These are phyloP conservation scores for Dysdera silvatica DNA, from an alignment of 1,140 invertebrate genomes.

Conservation along the genomic window DNA sequence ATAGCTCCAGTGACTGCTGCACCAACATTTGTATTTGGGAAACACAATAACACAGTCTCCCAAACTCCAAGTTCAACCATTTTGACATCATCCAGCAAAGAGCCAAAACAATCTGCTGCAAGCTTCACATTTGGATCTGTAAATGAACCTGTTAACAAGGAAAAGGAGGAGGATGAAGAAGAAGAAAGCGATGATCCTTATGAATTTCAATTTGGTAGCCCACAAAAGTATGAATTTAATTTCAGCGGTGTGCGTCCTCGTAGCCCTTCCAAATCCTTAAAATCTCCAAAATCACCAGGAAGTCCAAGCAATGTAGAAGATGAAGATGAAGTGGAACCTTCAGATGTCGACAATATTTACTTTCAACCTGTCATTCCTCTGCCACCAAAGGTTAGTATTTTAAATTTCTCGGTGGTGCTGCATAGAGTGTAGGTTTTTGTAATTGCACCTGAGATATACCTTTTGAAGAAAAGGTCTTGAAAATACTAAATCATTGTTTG, in stretches of 20 bases:
- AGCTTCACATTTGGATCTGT: background rate
- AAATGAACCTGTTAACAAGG: background rate
- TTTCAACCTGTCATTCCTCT: conserved; percentile 66
- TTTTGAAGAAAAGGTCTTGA: too few species aligned
- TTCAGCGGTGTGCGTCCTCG: conserved; percentile 46
- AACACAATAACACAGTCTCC: background rate
- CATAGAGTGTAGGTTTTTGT: background rate
- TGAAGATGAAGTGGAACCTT: conserved; percentile 58
- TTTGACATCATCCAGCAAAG: conserved; percentile 20
- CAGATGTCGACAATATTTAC: conserved; percentile 49
- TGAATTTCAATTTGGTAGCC: conserved; percentile 49
- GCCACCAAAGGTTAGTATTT: conserved; percentile 62
- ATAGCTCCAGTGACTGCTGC: background rate
- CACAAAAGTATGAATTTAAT: conserved; percentile 55
- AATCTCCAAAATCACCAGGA: conserved; percentile 41
- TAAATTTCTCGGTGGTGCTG: conserved; percentile 6
- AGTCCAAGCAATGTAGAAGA: conserved; percentile 30
- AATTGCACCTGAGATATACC: too few species aligned
- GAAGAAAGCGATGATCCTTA: background rate
- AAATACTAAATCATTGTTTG: too few species aligned
- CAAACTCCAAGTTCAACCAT: background rate
- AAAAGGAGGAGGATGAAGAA: too few species aligned
- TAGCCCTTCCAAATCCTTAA: conserved; percentile 45
- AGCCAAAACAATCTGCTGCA: background rate
- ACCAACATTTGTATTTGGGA: background rate